Evolutionary conservation across 35 echinoderm and acorn worm species (phyloP).

Genomic region (Nesometra sesokonis): DNA sequence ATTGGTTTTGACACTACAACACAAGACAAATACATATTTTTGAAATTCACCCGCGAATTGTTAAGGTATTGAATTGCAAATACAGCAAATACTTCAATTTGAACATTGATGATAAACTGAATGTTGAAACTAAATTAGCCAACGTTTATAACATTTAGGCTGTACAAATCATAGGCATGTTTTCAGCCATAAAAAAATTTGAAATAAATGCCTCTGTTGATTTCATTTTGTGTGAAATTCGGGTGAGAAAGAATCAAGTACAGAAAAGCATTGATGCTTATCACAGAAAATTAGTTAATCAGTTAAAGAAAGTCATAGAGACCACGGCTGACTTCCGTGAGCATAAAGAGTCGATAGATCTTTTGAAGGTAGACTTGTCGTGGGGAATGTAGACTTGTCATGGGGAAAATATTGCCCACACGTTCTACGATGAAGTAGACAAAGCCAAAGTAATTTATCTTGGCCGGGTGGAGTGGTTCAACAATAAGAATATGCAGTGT

Average conservation of each 20-base stretch:
- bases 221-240: slow-evolving; percentile 9
- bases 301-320: neutral
- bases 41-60: slow-evolving; percentile 6
- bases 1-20: slow-evolving; percentile 45
- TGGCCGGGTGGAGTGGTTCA: neutral
- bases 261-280: neutral
- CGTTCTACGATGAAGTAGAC: neutral
- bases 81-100: slow-evolving; percentile 3
- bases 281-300: neutral
- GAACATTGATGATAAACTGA: neutral
- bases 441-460: neutral
- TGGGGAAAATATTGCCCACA: neutral
- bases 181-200: slow-evolving; percentile 3
- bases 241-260: slow-evolving; percentile 14
- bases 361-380: neutral
- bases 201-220: slow-evolving; percentile 7
- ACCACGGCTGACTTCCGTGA: neutral
- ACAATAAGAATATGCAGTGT: neutral
- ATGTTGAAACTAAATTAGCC: slow-evolving; percentile 9
- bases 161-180: slow-evolving; percentile 38
- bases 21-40: slow-evolving; percentile 27
- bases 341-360: neutral
- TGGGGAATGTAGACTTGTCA: neutral
- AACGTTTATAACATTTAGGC: slow-evolving; percentile 13
- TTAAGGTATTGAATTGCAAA: slow-evolving; percentile 4